Conservation (phyloP, 2,797 vertebrate species). For the Salmo trutta region DNA sequence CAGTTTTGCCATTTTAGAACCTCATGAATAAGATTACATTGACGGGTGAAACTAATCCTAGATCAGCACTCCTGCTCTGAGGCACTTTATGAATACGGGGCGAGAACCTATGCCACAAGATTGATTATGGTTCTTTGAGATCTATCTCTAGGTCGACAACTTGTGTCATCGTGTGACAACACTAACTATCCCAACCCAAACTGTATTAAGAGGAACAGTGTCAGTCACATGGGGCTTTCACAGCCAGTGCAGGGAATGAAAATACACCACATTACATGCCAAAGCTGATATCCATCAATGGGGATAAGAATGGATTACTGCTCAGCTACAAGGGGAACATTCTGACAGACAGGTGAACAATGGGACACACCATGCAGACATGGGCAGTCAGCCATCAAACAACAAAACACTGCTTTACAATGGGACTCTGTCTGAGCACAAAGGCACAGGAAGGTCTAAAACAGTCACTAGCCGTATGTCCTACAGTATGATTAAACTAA, state of each 20-base stretch:
- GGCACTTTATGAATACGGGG: neutral
- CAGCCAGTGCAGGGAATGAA: neutral
- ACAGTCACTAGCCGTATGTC: too few relatives aligned
- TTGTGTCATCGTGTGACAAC: neutral
- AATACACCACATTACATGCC: slow-evolving; percentile 1
- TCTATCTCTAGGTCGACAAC: neutral
- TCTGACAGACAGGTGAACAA: slow-evolving; percentile 4
- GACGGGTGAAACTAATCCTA: too few relatives aligned
- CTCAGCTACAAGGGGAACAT: neutral
- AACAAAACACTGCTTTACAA: neutral
- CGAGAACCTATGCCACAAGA: neutral
- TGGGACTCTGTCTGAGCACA: too few relatives aligned
- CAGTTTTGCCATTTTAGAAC: neutral
- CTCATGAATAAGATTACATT: too few relatives aligned
- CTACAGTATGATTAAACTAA: neutral
- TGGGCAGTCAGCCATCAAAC: neutral
- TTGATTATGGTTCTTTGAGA: neutral
- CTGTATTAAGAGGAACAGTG: neutral
- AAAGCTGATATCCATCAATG: neutral
- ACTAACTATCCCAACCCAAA: neutral
- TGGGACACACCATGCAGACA: slow-evolving; percentile 2
- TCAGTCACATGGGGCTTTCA: slow-evolving; percentile 2
- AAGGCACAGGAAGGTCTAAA: too few relatives aligned
- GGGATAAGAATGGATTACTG: neutral
- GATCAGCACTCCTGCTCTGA: neutral